These are phyloP conservation scores for Jacana jacana DNA, from an alignment of 2,113 vertebrate species.

Conservation along the genomic window DNA sequence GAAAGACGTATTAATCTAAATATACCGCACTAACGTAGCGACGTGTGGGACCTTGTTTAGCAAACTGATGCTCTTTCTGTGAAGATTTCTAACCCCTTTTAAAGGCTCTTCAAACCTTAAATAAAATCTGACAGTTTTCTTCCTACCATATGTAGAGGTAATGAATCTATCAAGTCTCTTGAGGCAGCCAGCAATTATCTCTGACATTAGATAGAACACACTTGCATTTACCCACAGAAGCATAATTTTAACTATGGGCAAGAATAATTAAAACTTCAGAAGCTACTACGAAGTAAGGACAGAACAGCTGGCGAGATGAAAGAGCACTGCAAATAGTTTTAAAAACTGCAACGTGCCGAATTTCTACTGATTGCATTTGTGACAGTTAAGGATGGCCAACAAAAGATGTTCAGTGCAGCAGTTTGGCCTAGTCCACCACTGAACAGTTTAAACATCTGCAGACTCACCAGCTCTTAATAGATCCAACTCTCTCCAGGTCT, in stretches of 20 bases:
- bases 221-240: constrained; percentile 35
- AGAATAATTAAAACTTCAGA: constrained; percentile 39
- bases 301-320: constrained; percentile 11
- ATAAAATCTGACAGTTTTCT: constrained; percentile 53
- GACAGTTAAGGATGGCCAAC: background rate
- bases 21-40: background rate
- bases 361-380: background rate
- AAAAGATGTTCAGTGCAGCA: background rate
- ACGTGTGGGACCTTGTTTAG: background rate
- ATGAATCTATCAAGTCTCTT: constrained; percentile 49
- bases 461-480: background rate
- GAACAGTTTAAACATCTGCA: background rate
- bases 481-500: background rate
- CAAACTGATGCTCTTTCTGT: constrained; percentile 43
- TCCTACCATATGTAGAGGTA: constrained; percentile 47
- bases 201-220: constrained; percentile 41
- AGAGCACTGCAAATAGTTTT: background rate
- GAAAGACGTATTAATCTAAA: background rate
- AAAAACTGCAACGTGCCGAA: background rate
- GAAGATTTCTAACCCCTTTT: constrained; percentile 1
- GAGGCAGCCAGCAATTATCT: constrained; percentile 55
- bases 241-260: constrained; percentile 18
- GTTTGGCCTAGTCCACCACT: background rate
- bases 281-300: background rate
- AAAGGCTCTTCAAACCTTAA: constrained; percentile 26